phyloP scores from a whole-genome alignment of 2,113 vertebrate species.

The Cyphomyrus discorhynchus region DNA sequence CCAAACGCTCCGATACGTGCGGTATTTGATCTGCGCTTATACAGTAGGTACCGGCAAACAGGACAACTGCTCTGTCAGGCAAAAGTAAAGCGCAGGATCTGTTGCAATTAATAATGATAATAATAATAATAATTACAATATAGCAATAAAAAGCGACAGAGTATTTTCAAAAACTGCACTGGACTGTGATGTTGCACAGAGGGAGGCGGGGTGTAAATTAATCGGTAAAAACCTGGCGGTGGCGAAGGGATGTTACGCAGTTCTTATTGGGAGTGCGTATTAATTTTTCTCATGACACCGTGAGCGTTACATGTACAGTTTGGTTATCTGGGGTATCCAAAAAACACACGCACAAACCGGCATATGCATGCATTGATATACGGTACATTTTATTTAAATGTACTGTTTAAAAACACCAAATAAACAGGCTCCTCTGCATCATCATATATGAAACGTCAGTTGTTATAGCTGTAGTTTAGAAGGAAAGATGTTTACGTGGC shows the following conservation, averaged over 20 bases:
- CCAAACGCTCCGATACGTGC: slow-evolving; percentile 34
- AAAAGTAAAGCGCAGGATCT: background rate
- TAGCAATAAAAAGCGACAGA: background rate
- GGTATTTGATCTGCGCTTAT: slow-evolving; percentile 49
- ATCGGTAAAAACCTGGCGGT: slow-evolving; percentile 45
- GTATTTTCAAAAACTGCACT: background rate
- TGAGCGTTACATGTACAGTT: background rate
- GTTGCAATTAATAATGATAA: background rate
- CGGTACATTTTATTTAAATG: background rate
- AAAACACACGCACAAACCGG: background rate
- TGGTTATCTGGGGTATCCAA: background rate
- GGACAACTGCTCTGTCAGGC: background rate
- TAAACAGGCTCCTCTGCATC: background rate
- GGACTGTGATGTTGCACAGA: slow-evolving; percentile 42
- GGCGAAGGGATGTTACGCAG: slow-evolving; percentile 55
- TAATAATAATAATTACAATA: background rate
- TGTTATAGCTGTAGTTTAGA: background rate
- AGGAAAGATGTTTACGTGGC: background rate
- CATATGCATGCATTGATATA: background rate
- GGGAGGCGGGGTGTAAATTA: slow-evolving; percentile 36
- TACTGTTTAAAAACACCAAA: background rate
- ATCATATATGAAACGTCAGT: background rate
- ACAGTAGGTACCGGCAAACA: background rate
- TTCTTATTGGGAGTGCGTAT: slow-evolving; percentile 38
- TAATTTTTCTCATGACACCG: slow-evolving; percentile 25